Conservation (phyloP, 2,888 invertebrate genomes). For the Drosophila diplacantha region DNA sequence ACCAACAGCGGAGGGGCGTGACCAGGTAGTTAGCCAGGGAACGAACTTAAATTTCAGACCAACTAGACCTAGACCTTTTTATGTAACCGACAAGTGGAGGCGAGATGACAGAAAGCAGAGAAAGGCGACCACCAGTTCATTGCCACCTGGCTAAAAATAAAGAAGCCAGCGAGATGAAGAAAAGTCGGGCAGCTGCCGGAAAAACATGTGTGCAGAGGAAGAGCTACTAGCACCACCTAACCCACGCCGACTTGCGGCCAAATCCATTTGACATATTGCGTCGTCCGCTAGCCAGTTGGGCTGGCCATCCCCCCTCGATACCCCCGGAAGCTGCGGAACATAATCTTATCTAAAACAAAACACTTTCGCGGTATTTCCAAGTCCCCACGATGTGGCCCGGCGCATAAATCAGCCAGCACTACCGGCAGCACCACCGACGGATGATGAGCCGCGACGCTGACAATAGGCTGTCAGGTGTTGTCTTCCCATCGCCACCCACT, state of each 20-base stretch:
- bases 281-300: slow-evolving; percentile 32
- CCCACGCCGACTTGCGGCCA: slow-evolving; percentile 40
- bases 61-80: slow-evolving; percentile 65
- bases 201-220: slow-evolving; percentile 56
- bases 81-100: slow-evolving; percentile 41
- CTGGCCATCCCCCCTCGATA: neutral
- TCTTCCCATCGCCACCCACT: slow-evolving; percentile 47
- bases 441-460: slow-evolving; percentile 50
- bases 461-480: slow-evolving; percentile 65
- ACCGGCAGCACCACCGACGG: slow-evolving; percentile 25
- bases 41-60: slow-evolving; percentile 6
- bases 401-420: slow-evolving; percentile 55
- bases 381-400: slow-evolving; percentile 25
- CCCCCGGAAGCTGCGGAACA: slow-evolving; percentile 18
- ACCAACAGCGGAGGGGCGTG: slow-evolving; percentile 1
- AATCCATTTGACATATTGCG: slow-evolving; percentile 68
- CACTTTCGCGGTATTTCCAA: slow-evolving; percentile 51
- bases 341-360: slow-evolving; percentile 71
- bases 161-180: slow-evolving; percentile 29
- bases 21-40: slow-evolving; percentile 7
- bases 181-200: slow-evolving; percentile 45
- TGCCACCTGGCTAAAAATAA: slow-evolving; percentile 55
- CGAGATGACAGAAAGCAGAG: slow-evolving; percentile 1
- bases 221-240: slow-evolving; percentile 42
- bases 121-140: slow-evolving; percentile 53